Evolutionary conservation across 2,888 invertebrate genomes (phyloP), one percentile per base, ranked within the genome.

Genomic region (Perithous albicinctus): DNA sequence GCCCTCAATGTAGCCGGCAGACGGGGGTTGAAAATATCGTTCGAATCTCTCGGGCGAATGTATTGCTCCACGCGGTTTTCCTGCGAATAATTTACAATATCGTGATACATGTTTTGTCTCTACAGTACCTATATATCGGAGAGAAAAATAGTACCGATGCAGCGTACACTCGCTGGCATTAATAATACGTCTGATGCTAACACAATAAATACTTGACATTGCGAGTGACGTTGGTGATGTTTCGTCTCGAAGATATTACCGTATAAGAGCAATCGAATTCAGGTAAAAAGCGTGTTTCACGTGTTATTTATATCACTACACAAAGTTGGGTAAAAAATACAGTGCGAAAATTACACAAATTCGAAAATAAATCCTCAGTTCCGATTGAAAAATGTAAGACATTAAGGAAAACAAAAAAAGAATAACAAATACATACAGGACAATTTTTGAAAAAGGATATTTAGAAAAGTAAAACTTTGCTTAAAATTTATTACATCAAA

Each of bases 71-170:
- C 67, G 29, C 63, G 67, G 46, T 59, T 82, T 70, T 64, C 66
- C 74, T 56, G 69, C 56, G 29, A 48, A 64, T 82, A 66, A 82
- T 78, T 82, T 82, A 78, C 78, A 74, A 78, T 73, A 61, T 64
- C 67, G 38, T 15, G 63, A 76, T 64, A 73, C 29, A 77, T 61
- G 59, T 74, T 63, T 48, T 61, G 29, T 41, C 41, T 3, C 12
- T 66, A 38, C 23, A 54, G 18, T 54, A 10, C 15, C 12, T 18
- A 46, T 12, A 32, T 3, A 56, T n/a, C 32, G 7, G 29, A 18
- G 32, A 23, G 15, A 2, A 18, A 8, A 59, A 59, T 51, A 51
- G 51, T 12, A 12, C 12, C 12, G 51, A 23, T 51, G 23, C 20
- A 48, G 0, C 20, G 23, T 12, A 23, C 23, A 48, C 23, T 43